A percentile compares a stretch with the other conserved stretches of the same genome.
Conservation (phyloP, 2,113 vertebrate genomes). For the Haemorhous mexicanus region DNA sequence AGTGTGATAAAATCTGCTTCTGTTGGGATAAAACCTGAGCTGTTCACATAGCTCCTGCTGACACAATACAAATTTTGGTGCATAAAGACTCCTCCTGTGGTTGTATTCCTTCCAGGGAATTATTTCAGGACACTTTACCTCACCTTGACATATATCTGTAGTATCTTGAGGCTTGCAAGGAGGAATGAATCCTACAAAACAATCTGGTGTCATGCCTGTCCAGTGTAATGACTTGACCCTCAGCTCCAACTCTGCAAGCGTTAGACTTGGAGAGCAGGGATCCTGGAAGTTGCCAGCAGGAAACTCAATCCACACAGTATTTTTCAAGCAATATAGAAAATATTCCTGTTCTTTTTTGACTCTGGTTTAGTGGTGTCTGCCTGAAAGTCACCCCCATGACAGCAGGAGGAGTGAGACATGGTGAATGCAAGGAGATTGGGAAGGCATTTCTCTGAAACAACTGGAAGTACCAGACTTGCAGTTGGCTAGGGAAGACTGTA, state of each 20-base stretch:
- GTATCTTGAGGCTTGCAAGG: not conserved
- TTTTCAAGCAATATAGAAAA: not conserved
- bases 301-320: not conserved
- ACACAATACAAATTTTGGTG: not conserved
- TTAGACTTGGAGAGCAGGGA: not conserved
- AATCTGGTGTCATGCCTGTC: not conserved
- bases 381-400: not conserved
- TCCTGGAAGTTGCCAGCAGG: not conserved
- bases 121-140: not conserved
- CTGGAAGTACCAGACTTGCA: not conserved
- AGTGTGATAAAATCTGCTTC: conserved; percentile 10
- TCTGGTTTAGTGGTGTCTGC: not conserved
- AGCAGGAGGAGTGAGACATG: not conserved
- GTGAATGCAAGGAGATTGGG: not conserved
- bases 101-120: not conserved
- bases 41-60: not conserved
- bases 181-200: not conserved
- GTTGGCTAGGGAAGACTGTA: not conserved
- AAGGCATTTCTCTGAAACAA: not conserved
- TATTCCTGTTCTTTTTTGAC: not conserved
- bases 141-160: not conserved
- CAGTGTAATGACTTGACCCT: not conserved
- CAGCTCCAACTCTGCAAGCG: not conserved
- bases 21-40: not conserved
- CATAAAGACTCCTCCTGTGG: not conserved